Evolutionary conservation across 2,888 invertebrate species (phyloP), one percentile per base, ranked within the genome.

Genomic region (Dione juno): DNA sequence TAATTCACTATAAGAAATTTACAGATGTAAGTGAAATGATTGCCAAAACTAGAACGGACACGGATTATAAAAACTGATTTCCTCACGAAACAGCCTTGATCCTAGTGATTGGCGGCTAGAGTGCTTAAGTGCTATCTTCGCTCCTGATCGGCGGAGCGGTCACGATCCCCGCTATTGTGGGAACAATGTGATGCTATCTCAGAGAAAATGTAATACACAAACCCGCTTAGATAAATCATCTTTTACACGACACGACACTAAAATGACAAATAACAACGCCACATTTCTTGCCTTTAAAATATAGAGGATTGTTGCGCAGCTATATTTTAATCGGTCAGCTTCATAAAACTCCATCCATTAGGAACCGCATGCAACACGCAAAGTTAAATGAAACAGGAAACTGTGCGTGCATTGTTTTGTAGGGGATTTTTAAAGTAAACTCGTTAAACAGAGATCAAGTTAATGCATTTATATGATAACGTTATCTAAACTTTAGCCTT

Each of bases 121-220:
- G 81, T 82, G 68, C 53, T 72, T 66, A 68, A 69, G 67, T 66
- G 83, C 83, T 88, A 91, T 92, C 91, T 78, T 76, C 73, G 80
- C 84, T 85, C 80, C 83, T 78, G 82, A 90, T 91, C 90, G 80
- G 81, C 80, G 80, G 70, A 79, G 80, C 79, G 78, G 82, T 91
- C 91, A 91, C 91, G 91, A 89, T 89, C 85, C 82, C 81, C 76
- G 77, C 84, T 84, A 81, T 88, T 88, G 88, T 90, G 89, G 86
- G 89, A 89, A 90, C 83, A 74, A 80, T 83, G 78, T 74, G 79
- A 82, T 80, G 79, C 77, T 77, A 82, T 80, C 78, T 77, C 43
- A 73, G 75, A 69, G 77, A 77, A 80, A 81, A 79, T 78, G 78
- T 77, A 76, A 79, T 57, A 69, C 78, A 81, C 75, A 69, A 76